Evolutionary conservation across 1,140 invertebrate species (phyloP).

Genomic region (Nebria ingens): DNA sequence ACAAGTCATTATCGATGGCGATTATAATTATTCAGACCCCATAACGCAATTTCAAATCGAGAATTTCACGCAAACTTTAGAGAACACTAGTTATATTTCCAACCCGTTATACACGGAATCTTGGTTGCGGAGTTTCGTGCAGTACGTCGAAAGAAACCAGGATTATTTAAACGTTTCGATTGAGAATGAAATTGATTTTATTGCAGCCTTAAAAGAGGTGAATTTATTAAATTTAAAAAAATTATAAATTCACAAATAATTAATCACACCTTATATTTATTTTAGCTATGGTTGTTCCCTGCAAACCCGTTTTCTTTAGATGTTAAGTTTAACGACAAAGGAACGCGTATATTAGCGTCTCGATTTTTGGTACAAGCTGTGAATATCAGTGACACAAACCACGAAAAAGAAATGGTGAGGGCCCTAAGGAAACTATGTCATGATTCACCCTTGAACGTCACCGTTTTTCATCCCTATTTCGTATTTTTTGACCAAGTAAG

Average conservation of each 20-base stretch:
- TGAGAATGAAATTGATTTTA: conserved; percentile 59
- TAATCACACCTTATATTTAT: no score
- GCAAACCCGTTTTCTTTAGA: conserved; percentile 69
- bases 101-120: conserved; percentile 77
- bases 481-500: conserved; percentile 84
- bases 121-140: conserved; percentile 78
- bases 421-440: conserved; percentile 66
- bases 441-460: conserved; percentile 70
- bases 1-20: conserved; percentile 77
- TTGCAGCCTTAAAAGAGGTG: conserved; percentile 63
- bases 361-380: conserved; percentile 82
- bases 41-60: conserved; percentile 68
- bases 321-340: conserved; percentile 69
- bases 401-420: conserved; percentile 84
- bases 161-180: conserved; percentile 67
- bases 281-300: conserved; percentile 61
- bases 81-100: conserved; percentile 71
- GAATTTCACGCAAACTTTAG: conserved; percentile 64
- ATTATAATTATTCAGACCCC: conserved; percentile 77
- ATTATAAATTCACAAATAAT: no score
- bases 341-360: conserved; percentile 66
- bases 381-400: conserved; percentile 80
- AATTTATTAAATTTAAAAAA: no score
- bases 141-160: conserved; percentile 62
- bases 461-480: conserved; percentile 90